A percentile compares a stretch with the other conserved stretches of the same genome.
Evolutionary conservation across 2,888 invertebrate species (phyloP).

Genomic region (Drosophila tanythrix): DNA sequence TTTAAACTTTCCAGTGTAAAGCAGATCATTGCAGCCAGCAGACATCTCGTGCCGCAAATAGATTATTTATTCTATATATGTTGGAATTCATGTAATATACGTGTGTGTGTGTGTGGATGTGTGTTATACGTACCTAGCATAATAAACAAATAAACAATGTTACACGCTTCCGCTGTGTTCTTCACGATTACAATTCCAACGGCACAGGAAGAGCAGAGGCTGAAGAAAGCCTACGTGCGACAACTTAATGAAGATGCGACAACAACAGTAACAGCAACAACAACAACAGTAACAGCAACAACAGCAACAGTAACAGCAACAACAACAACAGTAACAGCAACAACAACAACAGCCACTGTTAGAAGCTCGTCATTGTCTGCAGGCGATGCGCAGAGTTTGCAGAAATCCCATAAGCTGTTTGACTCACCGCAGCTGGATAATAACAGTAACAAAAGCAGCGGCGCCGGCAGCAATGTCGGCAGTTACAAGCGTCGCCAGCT

Average conservation of each 20-base stretch:
- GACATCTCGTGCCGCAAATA: slow-evolving; percentile 19
- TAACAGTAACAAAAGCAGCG: not conserved
- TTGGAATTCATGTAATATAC: slow-evolving; percentile 14
- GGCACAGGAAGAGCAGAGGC: slow-evolving; percentile 85
- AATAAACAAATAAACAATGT: slow-evolving; percentile 16
- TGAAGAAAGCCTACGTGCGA: slow-evolving; percentile 52
- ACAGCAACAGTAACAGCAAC: slow-evolving; percentile 6
- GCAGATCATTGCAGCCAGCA: slow-evolving; percentile 53
- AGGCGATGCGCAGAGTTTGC: slow-evolving; percentile 18
- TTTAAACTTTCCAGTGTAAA: slow-evolving; percentile 53
- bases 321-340: not conserved
- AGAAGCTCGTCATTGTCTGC: slow-evolving; percentile 16
- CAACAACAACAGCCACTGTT: slow-evolving; percentile 4
- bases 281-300: not conserved
- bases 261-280: not conserved
- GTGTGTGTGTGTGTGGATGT: slow-evolving; percentile 11
- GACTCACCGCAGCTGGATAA: slow-evolving; percentile 14
- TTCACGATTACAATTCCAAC: slow-evolving; percentile 87
- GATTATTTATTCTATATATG: slow-evolving; percentile 12
- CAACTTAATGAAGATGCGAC: slow-evolving; percentile 19
- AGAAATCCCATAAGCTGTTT: not conserved
- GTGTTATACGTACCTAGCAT: slow-evolving; percentile 11
- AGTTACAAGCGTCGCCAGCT: slow-evolving; percentile 32
- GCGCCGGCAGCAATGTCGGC: not conserved
- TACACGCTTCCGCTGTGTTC: slow-evolving; percentile 85